Base-by-base conservation (phyloP, 2,888 invertebrate genomes). In the Cheilosia grossa region DNA sequence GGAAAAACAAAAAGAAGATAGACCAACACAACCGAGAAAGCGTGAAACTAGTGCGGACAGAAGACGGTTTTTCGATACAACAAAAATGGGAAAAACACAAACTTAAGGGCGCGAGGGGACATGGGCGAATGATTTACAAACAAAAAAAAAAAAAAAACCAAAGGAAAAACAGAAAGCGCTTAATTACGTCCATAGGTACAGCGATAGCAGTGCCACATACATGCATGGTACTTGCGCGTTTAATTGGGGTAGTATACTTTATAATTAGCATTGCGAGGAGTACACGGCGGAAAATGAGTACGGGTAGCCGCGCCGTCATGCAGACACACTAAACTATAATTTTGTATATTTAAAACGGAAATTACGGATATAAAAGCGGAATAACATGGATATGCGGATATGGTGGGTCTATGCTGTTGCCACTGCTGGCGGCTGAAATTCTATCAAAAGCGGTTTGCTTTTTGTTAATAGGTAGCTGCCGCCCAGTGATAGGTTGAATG, bases 301-400 rank as follows among this genome's bases (percentile, higher is more conserved):
- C 64, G 30, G 73, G 47, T 64, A 30, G 69, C 19, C 13, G 42
- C 42, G 42, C 33, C 63, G 61, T 66, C 78, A 78, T 66, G 79
- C 66, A 79, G 83, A 75, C 74, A 80, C 73, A 79, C 79, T 79
- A 73, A 79, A 80, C 49, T 80, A 80, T 72, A 75, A 80, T 80
- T 80, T 75, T 70, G 42, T 67, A 75, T 80, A 80, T 80, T 80
- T 80, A 85, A 85, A 85, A 80, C 70, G 74, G 74, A 85, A 85
- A 80, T 54, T 70, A 74, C 74, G 64, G 80, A 85, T 75, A 80
- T 66, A 75, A 75, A 37, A 70, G 49, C 72, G 66, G 56, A 70
- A 70, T 33, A 49, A 33, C 42, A 40, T 66, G 49, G 24, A 61
- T 72, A 63, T 42, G 40, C 64, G 49, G 66, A 72, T 77, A 69